Base-by-base conservation (phyloP, 2,888 invertebrate species). In the Gymnoscelis rufifasciata region DNA sequence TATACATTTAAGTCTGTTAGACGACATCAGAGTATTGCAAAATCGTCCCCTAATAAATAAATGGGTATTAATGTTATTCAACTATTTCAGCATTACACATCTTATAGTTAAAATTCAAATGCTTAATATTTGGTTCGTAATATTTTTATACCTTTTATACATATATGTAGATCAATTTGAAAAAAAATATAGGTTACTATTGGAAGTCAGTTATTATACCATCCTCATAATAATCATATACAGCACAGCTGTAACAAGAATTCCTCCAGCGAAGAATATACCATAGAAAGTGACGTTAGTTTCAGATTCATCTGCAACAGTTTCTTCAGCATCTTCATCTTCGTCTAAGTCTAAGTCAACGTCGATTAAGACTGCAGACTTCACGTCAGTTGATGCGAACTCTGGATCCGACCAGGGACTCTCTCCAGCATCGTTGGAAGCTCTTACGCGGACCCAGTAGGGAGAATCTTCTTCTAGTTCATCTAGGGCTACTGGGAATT, bases 251-350 rank as follows among this genome's bases (percentile, higher is more conserved):
- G 78, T 38, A 0, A 82, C 59, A 12, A 74, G 41, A 28, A 84
- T 70, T 3, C 74, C 78, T 8, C 71, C 78, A 6, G 71, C 68
- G 27, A 81, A 81, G 47, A 84, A 75, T 38, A 84, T 63, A 0
- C 81, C 82, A 38, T 78, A 82, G 35, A 79, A 77, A 4, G 71
- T 68, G 7, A 14, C 31, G 14, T 33, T 31, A 1, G 59, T 54
- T 13, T 29, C 47, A 30, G 14, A 37, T 30, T 29, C 44, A 12
- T 39, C 38, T 15, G 38, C 45, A 4, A 27, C 40, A 2, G 47
- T 57, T 10, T 56, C 51, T 13, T 53, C 40, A 38, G 60, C 38
- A 40, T 51, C 41, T 36, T 48, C 52, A 10, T 31, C 23, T 5
- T 47, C 50, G 6, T 40, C 13, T 7, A n/a, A n/a, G n/a, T 42